These are phyloP conservation scores for Charanyca ferruginea DNA, from an alignment of 2,888 invertebrate genomes.

Conservation along the genomic window DNA sequence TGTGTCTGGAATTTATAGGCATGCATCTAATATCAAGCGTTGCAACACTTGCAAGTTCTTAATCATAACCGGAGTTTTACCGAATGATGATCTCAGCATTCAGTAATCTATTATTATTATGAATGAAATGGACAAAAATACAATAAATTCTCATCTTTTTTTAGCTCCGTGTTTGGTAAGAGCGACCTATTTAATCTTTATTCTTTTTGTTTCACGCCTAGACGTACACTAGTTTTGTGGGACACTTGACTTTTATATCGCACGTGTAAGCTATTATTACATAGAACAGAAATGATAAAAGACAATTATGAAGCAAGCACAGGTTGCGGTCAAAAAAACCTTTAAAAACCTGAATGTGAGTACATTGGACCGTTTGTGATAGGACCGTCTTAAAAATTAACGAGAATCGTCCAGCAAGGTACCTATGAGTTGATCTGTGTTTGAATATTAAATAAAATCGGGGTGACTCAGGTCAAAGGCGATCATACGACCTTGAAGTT, in stretches of 20 bases:
- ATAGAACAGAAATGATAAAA: slow-evolving; percentile 1
- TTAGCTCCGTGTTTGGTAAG: neutral
- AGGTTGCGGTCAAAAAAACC: slow-evolving; percentile 15
- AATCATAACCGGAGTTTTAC: neutral
- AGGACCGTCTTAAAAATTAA: slow-evolving; percentile 45
- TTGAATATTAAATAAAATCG: slow-evolving; percentile 38
- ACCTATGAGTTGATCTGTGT: slow-evolving; percentile 35
- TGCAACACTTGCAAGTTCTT: neutral
- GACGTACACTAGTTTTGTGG: neutral
- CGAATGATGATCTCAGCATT: too few relatives aligned
- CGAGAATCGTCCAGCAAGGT: slow-evolving; percentile 45
- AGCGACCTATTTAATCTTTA: neutral
- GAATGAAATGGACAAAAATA: neutral
- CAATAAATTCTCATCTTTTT: neutral
- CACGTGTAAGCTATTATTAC: slow-evolving; percentile 16
- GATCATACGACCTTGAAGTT: slow-evolving; percentile 48
- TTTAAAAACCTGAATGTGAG: slow-evolving; percentile 13
- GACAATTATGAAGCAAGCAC: neutral
- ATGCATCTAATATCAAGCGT: slow-evolving; percentile 14
- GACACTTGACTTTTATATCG: slow-evolving; percentile 7
- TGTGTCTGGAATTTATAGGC: slow-evolving; percentile 21
- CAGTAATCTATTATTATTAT: too few relatives aligned
- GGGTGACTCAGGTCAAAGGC: slow-evolving; percentile 56
- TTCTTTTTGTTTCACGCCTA: too few relatives aligned
- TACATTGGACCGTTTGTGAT: slow-evolving; percentile 26